Percentiles rank a stretch among this genome's conserved stretches.
Evolutionary conservation across 2,113 vertebrate species (phyloP).

Genomic region (Odocoileus hemionus): DNA sequence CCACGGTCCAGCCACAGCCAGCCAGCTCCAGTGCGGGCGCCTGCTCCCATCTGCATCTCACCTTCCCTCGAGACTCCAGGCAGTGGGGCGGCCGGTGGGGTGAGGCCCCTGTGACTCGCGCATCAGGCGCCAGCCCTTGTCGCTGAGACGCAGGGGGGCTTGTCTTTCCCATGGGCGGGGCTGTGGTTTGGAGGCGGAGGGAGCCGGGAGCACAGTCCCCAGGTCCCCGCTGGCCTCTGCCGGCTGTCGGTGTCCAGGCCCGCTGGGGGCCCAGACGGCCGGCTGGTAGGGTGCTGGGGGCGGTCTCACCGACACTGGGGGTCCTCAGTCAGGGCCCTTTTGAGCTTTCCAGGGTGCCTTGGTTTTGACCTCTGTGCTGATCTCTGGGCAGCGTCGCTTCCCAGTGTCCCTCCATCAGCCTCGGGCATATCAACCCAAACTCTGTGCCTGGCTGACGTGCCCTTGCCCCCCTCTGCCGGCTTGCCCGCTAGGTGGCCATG

Average conservation of each 20-base stretch:
- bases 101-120: background rate
- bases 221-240: accelerated
- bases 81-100: background rate
- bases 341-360: background rate
- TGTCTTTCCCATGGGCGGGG: background rate
- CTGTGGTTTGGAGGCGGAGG: background rate
- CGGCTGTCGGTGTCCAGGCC: accelerated
- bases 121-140: background rate
- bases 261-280: background rate
- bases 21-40: accelerated
- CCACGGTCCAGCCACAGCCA: accelerated
- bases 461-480: accelerated
- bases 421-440: background rate
- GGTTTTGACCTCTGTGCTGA: accelerated
- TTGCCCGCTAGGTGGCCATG: constrained; percentile 89
- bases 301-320: accelerated
- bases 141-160: background rate
- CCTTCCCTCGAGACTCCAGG: background rate
- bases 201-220: background rate
- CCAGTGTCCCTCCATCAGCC: accelerated
- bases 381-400: background rate
- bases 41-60: accelerated
- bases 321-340: background rate
- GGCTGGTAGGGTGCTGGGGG: too few relatives aligned
- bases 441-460: too few relatives aligned